These are phyloP conservation scores for Thaumetopoea pityocampa DNA, from an alignment of 1,140 invertebrate species.

Conservation along the genomic window DNA sequence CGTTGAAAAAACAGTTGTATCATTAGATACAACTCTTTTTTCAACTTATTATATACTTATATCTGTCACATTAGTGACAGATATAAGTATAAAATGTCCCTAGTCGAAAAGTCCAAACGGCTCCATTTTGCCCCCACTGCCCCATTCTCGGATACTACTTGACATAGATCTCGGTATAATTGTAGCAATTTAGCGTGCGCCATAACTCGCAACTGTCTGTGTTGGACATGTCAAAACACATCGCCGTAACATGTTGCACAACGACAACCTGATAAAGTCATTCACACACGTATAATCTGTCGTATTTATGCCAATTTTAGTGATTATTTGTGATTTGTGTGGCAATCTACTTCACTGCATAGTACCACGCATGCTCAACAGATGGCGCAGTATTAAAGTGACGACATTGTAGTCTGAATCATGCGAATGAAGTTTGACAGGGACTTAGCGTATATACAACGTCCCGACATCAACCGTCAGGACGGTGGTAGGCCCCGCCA, in stretches of 20 bases:
- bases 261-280: slow-evolving; percentile 50
- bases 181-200: slow-evolving; percentile 54
- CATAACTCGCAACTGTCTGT: slow-evolving; percentile 23
- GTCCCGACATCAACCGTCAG: no score
- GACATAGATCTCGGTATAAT: slow-evolving; percentile 63
- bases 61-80: no score
- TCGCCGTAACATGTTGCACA: slow-evolving; percentile 48
- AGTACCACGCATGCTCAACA: no score
- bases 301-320: slow-evolving; percentile 48
- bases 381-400: no score
- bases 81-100: not conserved
- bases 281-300: slow-evolving; percentile 56
- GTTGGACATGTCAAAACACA: slow-evolving; percentile 61
- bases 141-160: slow-evolving; percentile 37
- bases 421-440: no score
- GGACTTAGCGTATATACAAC: no score
- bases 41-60: no score
- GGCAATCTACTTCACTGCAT: no score
- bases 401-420: no score
- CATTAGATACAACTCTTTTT: no score
- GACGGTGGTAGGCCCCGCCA: no score
- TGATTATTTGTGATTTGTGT: slow-evolving; percentile 26
- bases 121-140: slow-evolving; percentile 18
- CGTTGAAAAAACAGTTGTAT: no score
- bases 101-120: not conserved